These are phyloP conservation scores for Caenorhabditis sulstoni DNA, from an alignment of 2,888 invertebrate species.

Conservation along the genomic window DNA sequence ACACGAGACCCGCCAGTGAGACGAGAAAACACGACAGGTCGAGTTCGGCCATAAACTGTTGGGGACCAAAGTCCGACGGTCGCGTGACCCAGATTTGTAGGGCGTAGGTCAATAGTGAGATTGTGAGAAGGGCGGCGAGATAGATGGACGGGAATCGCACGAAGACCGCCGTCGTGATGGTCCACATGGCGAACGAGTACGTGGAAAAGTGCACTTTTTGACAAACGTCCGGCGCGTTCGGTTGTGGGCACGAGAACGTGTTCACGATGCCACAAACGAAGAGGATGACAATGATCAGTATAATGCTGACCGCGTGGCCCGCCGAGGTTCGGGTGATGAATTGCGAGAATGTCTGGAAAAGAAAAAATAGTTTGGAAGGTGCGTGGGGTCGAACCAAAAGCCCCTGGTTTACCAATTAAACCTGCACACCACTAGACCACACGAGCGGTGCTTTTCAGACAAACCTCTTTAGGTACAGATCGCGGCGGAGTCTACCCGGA, in stretches of 20 bases:
- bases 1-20: constrained; percentile 69
- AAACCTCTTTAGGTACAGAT: too few relatives aligned
- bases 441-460: too few relatives aligned
- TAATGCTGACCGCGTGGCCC: constrained; percentile 77
- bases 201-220: constrained; percentile 74
- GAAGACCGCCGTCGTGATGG: constrained; percentile 76
- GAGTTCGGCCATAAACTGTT: constrained; percentile 71
- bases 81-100: constrained; percentile 76
- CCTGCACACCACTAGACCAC: too few relatives aligned
- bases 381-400: too few relatives aligned
- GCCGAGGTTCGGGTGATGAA: constrained; percentile 78
- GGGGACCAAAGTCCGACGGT: constrained; percentile 65
- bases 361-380: too few relatives aligned
- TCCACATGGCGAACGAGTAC: constrained; percentile 78
- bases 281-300: constrained; percentile 75
- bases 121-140: constrained; percentile 54
- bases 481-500: too few relatives aligned
- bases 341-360: constrained; percentile 77
- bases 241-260: constrained; percentile 74
- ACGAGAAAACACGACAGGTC: constrained; percentile 73
- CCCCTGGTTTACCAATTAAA: too few relatives aligned
- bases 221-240: constrained; percentile 57
- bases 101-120: constrained; percentile 66
- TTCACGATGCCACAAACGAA: constrained; percentile 79
- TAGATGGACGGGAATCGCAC: constrained; percentile 63